phyloP scores from a whole-genome alignment of 2,888 invertebrate genomes.

The Platypus cylindrus region DNA sequence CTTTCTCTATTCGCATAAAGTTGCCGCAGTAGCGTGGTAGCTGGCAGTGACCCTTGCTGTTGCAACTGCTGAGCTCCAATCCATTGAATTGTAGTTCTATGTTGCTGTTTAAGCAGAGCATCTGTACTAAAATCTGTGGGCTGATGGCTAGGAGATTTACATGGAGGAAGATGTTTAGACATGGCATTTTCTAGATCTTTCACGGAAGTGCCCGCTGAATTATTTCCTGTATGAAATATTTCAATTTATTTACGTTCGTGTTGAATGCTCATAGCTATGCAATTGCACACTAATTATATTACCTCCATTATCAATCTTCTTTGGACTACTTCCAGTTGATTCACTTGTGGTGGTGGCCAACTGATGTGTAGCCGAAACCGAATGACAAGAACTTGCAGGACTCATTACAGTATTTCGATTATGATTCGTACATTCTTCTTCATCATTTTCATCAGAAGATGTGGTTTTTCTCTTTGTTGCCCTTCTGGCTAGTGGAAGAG shows the following conservation, averaged over 20 bases:
- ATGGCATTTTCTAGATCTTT: slow-evolving; percentile 92
- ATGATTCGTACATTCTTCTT: slow-evolving; percentile 34
- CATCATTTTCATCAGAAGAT: slow-evolving; percentile 40
- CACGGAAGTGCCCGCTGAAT: slow-evolving; percentile 47
- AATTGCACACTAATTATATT: background rate
- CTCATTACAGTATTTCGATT: slow-evolving; percentile 39
- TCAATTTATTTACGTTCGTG: background rate
- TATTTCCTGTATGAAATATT: slow-evolving; percentile 4
- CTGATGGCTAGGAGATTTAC: slow-evolving; percentile 49
- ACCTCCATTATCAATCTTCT: slow-evolving; percentile 35
- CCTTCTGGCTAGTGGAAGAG: slow-evolving; percentile 31
- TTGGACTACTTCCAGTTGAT: slow-evolving; percentile 34
- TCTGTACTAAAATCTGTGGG: slow-evolving; percentile 83
- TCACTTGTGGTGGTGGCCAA: slow-evolving; percentile 30
- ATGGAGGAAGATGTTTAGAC: slow-evolving; percentile 80
- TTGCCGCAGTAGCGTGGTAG: slow-evolving; percentile 78
- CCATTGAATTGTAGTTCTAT: slow-evolving; percentile 83
- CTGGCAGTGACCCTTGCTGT: slow-evolving; percentile 55
- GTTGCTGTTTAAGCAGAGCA: slow-evolving; percentile 68
- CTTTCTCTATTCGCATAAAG: slow-evolving; percentile 89
- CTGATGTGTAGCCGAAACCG: slow-evolving; percentile 43
- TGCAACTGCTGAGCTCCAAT: slow-evolving; percentile 65
- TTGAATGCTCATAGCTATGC: too few relatives aligned
- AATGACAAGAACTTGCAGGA: slow-evolving; percentile 52
- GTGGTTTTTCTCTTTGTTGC: slow-evolving; percentile 50